Evolutionary conservation across 2,113 vertebrate genomes (phyloP).

Genomic region (Tetrax tetrax): DNA sequence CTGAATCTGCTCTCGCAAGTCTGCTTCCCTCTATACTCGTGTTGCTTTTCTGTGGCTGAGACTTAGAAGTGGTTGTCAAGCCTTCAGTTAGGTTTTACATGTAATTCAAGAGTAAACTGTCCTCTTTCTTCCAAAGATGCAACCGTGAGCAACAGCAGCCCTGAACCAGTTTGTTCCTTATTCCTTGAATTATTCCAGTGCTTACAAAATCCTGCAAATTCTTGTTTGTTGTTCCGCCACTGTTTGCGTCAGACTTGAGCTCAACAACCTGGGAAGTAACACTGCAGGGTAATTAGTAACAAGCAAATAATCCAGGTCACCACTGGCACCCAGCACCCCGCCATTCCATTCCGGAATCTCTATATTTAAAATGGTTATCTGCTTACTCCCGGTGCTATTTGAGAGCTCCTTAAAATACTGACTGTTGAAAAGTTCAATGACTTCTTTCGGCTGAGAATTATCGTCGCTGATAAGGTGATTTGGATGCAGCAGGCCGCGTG

Average conservation of each 20-base stretch:
- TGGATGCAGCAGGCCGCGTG: neutral
- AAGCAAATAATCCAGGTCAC: slow-evolving; percentile 12
- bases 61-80: neutral
- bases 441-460: neutral
- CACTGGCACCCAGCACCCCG: neutral
- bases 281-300: neutral
- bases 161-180: neutral
- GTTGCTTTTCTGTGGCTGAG: neutral
- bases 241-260: neutral
- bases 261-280: neutral
- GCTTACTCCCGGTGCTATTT: neutral
- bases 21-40: neutral
- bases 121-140: neutral
- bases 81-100: neutral
- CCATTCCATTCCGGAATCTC: neutral
- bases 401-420: slow-evolving; percentile 7
- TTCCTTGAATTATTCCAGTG: neutral
- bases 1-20: neutral
- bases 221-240: slow-evolving; percentile 1
- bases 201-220: slow-evolving; percentile 8
- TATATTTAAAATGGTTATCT: slow-evolving; percentile 50
- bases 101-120: neutral
- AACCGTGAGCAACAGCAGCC: neutral
- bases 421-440: neutral
- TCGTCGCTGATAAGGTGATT: neutral